phyloP scores from a whole-genome alignment of 1,140 invertebrate species.

The Babylonia areolata region DNA sequence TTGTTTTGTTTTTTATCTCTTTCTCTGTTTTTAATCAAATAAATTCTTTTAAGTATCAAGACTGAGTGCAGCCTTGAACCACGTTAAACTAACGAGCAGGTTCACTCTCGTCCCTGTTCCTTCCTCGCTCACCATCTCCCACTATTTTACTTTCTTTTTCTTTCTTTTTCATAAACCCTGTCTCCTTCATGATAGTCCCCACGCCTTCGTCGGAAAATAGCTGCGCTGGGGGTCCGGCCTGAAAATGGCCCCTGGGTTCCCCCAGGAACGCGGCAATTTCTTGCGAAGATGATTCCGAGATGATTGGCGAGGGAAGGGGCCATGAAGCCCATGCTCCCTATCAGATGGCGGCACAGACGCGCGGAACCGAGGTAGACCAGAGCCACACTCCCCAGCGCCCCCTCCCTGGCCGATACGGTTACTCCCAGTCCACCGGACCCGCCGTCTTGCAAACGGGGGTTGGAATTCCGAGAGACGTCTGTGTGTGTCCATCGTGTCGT shows the following conservation, averaged over 20 bases:
- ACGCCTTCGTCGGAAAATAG: conserved; percentile 16
- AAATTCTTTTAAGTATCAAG: too few relatives aligned
- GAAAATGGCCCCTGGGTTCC: conserved; percentile 42
- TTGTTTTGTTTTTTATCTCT: too few relatives aligned
- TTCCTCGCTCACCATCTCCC: neutral
- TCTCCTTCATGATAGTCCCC: too few relatives aligned
- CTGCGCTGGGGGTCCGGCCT: conserved; percentile 9
- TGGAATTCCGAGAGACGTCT: too few relatives aligned
- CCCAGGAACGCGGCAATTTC: conserved; percentile 47
- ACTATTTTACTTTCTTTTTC: neutral
- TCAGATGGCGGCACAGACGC: conserved; percentile 31
- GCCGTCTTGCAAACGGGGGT: too few relatives aligned
- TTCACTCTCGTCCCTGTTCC: neutral
- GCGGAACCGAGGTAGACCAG: conserved; percentile 32
- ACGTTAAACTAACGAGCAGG: neutral
- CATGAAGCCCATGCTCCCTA: conserved; percentile 12
- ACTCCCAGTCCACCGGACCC: too few relatives aligned
- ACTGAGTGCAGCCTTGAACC: neutral
- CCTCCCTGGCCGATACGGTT: conserved; percentile 7
- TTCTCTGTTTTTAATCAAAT: too few relatives aligned
- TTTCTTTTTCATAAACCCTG: neutral
- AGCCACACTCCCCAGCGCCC: conserved; percentile 16
- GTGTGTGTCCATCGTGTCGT: too few relatives aligned
- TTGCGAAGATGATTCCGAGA: conserved; percentile 43
- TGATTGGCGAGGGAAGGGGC: conserved; percentile 36